A percentile compares a stretch with the other conserved stretches of the same genome.
These are phyloP conservation scores for Drosophila ironensis DNA, from an alignment of 1,140 invertebrate genomes.

Conservation along the genomic window DNA sequence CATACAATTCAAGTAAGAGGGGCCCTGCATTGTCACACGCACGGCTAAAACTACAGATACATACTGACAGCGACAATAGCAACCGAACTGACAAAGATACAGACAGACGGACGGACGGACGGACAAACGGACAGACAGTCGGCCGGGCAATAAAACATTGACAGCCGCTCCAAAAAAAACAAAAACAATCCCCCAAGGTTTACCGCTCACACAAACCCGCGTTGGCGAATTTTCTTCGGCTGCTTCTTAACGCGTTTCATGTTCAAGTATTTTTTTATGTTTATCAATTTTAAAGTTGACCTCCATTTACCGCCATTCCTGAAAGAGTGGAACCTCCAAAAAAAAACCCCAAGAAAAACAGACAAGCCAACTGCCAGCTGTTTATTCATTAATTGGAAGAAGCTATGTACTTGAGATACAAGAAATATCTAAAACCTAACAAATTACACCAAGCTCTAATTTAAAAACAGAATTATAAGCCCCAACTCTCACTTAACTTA, in stretches of 20 bases:
- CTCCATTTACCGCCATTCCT: constrained; percentile 53
- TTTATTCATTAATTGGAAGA: too few species aligned
- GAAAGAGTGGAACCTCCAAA: constrained; percentile 28
- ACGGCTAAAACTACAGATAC: background rate
- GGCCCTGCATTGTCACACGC: constrained; percentile 71
- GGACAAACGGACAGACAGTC: constrained; percentile 5
- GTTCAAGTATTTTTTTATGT: constrained; percentile 14
- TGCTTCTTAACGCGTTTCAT: constrained; percentile 41
- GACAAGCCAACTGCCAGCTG: too few species aligned
- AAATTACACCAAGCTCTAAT: background rate
- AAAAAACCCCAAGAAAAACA: constrained; percentile 14
- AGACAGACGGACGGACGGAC: constrained; percentile 2
- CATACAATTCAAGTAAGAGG: constrained; percentile 41
- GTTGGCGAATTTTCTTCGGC: constrained; percentile 53
- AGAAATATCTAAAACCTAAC: too few species aligned
- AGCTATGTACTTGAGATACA: too few species aligned
- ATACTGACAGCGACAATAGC: background rate
- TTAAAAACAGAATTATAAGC: too few species aligned
- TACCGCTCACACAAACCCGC: constrained; percentile 23
- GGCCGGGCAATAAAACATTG: constrained; percentile 44
- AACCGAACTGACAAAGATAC: constrained; percentile 15
- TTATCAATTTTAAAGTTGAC: constrained; percentile 44
- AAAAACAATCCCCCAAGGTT: constrained; percentile 60
- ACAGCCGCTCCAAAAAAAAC: constrained; percentile 27
- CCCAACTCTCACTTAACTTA: background rate